Conservation (phyloP, 2,113 vertebrate genomes). For the Pterocles orientalis region DNA sequence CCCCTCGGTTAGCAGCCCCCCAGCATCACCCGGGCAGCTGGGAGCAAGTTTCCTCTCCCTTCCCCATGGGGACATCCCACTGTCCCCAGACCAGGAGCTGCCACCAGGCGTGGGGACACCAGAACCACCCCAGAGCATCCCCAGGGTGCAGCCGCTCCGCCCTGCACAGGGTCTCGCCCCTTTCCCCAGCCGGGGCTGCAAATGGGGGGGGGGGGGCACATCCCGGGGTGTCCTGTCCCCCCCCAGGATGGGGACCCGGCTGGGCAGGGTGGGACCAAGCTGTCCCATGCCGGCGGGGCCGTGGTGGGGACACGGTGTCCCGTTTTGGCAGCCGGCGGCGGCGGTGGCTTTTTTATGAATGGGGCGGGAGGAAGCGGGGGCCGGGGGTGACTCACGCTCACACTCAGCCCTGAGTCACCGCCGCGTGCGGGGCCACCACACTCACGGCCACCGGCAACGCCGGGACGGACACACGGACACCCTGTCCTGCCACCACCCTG, state of each 20-base stretch:
- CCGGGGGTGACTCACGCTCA: conserved; percentile 80
- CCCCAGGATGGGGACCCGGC: accelerated
- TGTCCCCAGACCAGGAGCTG: not conserved
- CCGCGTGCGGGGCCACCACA: not conserved
- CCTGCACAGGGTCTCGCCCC: too few species aligned
- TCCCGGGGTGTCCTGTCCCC: not conserved
- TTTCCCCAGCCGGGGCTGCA: not conserved
- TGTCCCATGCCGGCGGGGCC: not conserved
- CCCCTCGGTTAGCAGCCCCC: not conserved
- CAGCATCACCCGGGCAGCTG: accelerated
- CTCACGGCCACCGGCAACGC: not conserved
- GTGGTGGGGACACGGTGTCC: not conserved
- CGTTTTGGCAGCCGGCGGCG: not conserved
- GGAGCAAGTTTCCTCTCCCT: not conserved
- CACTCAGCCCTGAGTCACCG: conserved; percentile 76
- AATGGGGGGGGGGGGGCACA: accelerated
- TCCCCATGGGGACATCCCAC: accelerated
- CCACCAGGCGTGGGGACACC: not conserved
- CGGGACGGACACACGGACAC: not conserved
- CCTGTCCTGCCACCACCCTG: not conserved
- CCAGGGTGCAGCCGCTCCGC: too few species aligned
- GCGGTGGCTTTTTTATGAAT: conserved; percentile 82
- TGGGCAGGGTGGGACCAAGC: accelerated
- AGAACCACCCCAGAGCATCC: not conserved
- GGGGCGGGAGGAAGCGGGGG: conserved; percentile 76